Conservation (phyloP, 2,888 invertebrate species). For the Bugulina stolonifera region DNA sequence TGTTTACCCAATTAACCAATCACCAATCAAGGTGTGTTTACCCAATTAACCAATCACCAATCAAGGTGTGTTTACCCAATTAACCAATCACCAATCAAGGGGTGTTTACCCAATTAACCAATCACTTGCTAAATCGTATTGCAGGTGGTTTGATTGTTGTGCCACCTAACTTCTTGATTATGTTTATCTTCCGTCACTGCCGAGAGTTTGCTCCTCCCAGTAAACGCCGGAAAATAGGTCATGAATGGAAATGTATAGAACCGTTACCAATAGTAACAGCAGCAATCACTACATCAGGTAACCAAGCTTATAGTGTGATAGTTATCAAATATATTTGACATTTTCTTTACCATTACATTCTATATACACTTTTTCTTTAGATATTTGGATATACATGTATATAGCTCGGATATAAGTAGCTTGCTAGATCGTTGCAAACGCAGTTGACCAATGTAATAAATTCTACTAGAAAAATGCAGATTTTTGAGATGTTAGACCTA, state of each 20-base stretch:
- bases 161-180: conserved; percentile 8
- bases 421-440: too few relatives aligned
- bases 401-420: too few relatives aligned
- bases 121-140: not conserved
- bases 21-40: not conserved
- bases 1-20: not conserved
- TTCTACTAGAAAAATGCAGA: too few relatives aligned
- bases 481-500: too few relatives aligned
- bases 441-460: too few relatives aligned
- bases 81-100: not conserved
- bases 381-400: too few relatives aligned
- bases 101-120: not conserved
- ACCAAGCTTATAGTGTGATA: too few relatives aligned
- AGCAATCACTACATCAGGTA: not conserved
- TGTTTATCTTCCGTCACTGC: conserved; percentile 5
- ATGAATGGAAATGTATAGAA: not conserved
- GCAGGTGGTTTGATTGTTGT: conserved; percentile 2
- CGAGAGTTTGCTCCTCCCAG: not conserved
- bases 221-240: not conserved
- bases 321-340: too few relatives aligned
- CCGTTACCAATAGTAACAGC: not conserved
- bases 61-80: not conserved
- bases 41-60: not conserved
- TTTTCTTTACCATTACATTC: too few relatives aligned
- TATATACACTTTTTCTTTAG: not conserved